These are phyloP conservation scores for Zeugodacus cucurbitae DNA, from an alignment of 1,140 invertebrate species.

Conservation along the genomic window DNA sequence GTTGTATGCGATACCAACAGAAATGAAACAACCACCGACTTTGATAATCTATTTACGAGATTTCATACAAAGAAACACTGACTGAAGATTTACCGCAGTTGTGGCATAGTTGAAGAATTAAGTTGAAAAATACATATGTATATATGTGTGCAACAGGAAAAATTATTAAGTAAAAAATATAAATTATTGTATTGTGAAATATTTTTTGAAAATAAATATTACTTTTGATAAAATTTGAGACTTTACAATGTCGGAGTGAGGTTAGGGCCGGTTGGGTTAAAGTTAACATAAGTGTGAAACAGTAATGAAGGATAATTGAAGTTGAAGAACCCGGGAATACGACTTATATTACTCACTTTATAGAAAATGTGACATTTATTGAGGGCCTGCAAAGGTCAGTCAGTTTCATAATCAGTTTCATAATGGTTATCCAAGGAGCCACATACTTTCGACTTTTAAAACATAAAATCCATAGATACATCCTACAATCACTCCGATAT, in stretches of 20 bases:
- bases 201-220: background rate
- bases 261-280: too few species aligned
- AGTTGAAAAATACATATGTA: background rate
- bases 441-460: too few species aligned
- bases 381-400: too few species aligned
- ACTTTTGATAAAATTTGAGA: background rate
- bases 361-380: too few species aligned
- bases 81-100: background rate
- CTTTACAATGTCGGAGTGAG: background rate
- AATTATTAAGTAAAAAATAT: background rate
- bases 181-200: background rate
- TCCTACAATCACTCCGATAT: too few species aligned
- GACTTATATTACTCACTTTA: too few species aligned
- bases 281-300: too few species aligned
- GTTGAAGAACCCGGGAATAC: too few species aligned
- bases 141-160: background rate
- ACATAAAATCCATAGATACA: too few species aligned
- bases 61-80: background rate
- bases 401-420: too few species aligned
- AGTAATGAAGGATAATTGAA: too few species aligned
- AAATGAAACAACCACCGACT: conserved; percentile 60
- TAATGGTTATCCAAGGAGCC: too few species aligned
- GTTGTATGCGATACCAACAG: conserved; percentile 54
- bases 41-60: background rate
- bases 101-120: background rate